Percentiles rank a stretch among this genome's conserved stretches.
Evolutionary conservation across 2,113 vertebrate genomes (phyloP).

Genomic region (Nyctereutes procyonoides): DNA sequence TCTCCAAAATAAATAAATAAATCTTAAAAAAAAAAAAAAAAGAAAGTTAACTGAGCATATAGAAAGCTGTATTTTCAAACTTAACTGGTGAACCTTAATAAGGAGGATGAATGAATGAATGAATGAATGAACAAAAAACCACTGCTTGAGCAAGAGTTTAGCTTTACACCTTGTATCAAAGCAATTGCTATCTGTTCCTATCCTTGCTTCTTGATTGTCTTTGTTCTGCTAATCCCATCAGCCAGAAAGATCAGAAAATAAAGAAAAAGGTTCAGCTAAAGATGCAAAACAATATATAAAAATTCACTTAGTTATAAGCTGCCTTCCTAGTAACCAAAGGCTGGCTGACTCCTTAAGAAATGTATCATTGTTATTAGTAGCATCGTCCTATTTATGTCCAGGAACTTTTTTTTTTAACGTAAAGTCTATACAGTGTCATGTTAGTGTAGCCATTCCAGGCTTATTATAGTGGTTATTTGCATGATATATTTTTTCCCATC

Average conservation of each 20-base stretch:
- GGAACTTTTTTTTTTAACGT: not conserved
- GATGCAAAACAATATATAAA: not conserved
- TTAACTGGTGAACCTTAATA: not conserved
- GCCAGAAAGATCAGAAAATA: not conserved
- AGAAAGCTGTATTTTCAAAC: not conserved
- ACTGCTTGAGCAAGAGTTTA: not conserved
- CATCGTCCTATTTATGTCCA: not conserved
- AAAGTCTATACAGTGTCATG: not conserved
- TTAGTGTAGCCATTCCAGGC: not conserved
- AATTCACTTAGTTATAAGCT: not conserved
- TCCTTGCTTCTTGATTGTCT: not conserved
- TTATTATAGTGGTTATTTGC: not conserved
- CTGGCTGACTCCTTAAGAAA: not conserved
- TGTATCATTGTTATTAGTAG: not conserved
- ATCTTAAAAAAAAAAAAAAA: not conserved
- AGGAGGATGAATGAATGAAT: not conserved
- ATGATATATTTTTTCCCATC: not conserved
- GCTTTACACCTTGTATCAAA: not conserved
- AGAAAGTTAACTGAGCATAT: not conserved
- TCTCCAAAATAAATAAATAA: not conserved
- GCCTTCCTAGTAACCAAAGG: not conserved
- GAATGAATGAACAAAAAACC: not conserved
- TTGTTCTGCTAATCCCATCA: not conserved
- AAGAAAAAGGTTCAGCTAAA: not conserved
- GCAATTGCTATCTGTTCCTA: accelerated